These are phyloP conservation scores for Pseudochirops cupreus DNA, from an alignment of 2,797 vertebrate genomes.

Conservation along the genomic window DNA sequence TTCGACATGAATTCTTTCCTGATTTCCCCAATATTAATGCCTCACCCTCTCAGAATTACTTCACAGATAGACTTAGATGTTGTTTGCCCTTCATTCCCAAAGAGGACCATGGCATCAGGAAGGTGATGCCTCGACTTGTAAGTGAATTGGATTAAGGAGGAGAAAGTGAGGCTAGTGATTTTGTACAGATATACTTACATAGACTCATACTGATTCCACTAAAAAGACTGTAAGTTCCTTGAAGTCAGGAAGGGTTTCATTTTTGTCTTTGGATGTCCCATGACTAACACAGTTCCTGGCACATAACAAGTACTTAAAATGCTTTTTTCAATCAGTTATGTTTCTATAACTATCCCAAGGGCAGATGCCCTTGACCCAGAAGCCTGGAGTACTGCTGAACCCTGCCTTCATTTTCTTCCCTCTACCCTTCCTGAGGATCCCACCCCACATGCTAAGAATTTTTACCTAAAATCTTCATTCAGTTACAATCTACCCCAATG, in stretches of 20 bases:
- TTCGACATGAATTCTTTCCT: neutral
- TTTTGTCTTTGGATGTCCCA: neutral
- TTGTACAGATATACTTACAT: neutral
- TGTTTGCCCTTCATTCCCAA: too few relatives aligned
- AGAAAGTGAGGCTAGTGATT: too few relatives aligned
- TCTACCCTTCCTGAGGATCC: neutral
- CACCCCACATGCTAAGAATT: neutral
- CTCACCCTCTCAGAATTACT: neutral
- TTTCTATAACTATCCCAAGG: neutral
- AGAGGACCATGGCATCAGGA: too few relatives aligned
- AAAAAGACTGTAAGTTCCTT: neutral
- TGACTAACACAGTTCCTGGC: neutral
- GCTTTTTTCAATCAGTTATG: neutral
- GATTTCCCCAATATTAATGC: neutral
- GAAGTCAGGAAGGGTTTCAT: neutral
- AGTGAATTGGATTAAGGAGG: too few relatives aligned
- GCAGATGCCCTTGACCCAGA: neutral
- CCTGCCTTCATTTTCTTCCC: neutral
- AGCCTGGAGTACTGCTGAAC: neutral
- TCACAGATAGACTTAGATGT: neutral
- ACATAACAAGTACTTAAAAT: neutral
- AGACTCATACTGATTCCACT: neutral
- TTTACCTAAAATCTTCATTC: neutral
- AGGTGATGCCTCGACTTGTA: too few relatives aligned
- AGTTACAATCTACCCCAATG: neutral